Evolutionary conservation across 1,140 invertebrate species (phyloP).

Genomic region (Tetramorium parvispinum): DNA sequence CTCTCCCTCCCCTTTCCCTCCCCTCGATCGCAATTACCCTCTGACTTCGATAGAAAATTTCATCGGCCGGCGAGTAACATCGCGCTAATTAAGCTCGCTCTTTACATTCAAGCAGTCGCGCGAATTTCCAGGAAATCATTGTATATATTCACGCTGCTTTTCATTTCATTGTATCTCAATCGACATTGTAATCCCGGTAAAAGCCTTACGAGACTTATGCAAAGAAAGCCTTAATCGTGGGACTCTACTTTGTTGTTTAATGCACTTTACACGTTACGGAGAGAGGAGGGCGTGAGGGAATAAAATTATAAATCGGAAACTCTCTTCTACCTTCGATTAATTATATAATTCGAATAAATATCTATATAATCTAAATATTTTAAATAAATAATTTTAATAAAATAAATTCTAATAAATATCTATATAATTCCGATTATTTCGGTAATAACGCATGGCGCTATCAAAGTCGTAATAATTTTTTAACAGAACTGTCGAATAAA

Average conservation of each 20-base stretch:
- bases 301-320: background rate
- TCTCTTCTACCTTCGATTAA: background rate
- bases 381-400: too few species aligned
- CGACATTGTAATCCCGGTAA: background rate
- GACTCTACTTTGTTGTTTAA: background rate
- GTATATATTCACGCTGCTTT: conserved; percentile 13
- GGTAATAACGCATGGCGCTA: background rate
- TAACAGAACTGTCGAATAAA: background rate
- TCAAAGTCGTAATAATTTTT: background rate
- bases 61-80: background rate
- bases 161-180: conserved; percentile 42
- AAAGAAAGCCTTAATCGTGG: conserved; percentile 31
- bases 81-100: conserved; percentile 10
- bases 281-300: background rate
- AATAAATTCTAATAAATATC: too few species aligned
- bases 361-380: too few species aligned
- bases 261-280: background rate
- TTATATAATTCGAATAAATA: background rate
- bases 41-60: conserved; percentile 20
- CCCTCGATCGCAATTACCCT: background rate
- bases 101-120: conserved; percentile 20
- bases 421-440: too few species aligned
- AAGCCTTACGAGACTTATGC: conserved; percentile 17
- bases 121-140: conserved; percentile 22
- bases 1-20: too few species aligned